Base-by-base conservation (phyloP, 2,888 invertebrate genomes). In the Mystacides longicornis region DNA sequence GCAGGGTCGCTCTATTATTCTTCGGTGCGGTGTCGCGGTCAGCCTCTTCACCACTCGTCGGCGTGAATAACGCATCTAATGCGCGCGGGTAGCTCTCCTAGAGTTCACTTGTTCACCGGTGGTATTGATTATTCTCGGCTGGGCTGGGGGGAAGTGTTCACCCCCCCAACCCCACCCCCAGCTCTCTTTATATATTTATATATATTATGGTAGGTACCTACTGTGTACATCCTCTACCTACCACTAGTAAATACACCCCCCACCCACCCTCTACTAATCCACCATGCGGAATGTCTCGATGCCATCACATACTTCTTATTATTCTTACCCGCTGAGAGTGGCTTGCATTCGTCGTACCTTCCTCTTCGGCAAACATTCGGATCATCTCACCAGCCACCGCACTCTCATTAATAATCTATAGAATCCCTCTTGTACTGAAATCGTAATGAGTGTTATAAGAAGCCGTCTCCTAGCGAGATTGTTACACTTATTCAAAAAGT, bases 1-100 rank as follows among this genome's bases (percentile, higher is more conserved):
- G n/a, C n/a, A n/a, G n/a, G n/a, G n/a, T n/a, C 37, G n/a, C 14
- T 3, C 14, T 37, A 16, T 37, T 37, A 37, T 37, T 37, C 37
- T 37, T 27, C 16, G 37, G 37, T 37, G 16, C 7, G 16, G 49
- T 23, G 49, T 43, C 49, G 52, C 52, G 52, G 52, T 54, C 54
- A 54, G 45, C 56, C 47, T 53, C 52, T 52, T 31, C 16, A 49
- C 58, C 33, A 49, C 52, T 47, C 62, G 51, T 49, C 56, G 55
- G 60, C 56, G 58, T 58, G 51, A 51, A 57, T 60, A 60, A 62
- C 64, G 64, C 63, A 64, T 64, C 63, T 61, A 63, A 63, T 61
- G 60, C 62, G 60, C 61, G 61, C 60, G 61, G 60, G 66, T 66
- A 64, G 67, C 64, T 60, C 63, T 58, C 52, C 31, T 27, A 43